A percentile compares a stretch with the other conserved stretches of the same genome.
Evolutionary conservation across 2,888 invertebrate genomes (phyloP).

Genomic region (Epirrhoe tristata): DNA sequence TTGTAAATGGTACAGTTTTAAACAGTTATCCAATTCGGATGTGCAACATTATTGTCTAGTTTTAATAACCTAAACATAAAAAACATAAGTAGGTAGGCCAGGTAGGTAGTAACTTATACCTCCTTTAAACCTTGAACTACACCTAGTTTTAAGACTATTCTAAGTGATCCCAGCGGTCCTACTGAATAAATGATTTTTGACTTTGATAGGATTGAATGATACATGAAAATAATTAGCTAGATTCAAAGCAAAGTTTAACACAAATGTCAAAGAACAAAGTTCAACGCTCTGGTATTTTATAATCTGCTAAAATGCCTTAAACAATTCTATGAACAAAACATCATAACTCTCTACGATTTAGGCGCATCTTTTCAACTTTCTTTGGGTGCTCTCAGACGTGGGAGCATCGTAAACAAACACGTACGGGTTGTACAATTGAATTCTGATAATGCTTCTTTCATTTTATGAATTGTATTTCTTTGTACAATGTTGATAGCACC

Average conservation of each 20-base stretch:
- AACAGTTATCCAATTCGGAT: no score
- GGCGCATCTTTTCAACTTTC: constrained; percentile 37
- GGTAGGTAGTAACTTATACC: no score
- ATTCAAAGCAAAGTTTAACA: neutral
- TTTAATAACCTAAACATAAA: no score
- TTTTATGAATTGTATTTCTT: constrained; percentile 14
- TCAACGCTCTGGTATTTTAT: constrained; percentile 7
- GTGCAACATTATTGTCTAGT: no score
- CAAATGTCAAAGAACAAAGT: neutral
- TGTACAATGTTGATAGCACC: neutral
- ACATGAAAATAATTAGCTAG: no score
- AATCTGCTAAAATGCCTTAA: neutral
- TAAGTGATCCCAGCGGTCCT: no score
- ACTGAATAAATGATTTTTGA: no score
- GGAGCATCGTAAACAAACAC: constrained; percentile 31
- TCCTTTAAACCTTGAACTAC: no score
- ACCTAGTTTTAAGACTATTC: no score
- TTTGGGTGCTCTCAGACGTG: constrained; percentile 30
- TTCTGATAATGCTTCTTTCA: constrained; percentile 8
- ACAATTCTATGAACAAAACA: constrained; percentile 23
- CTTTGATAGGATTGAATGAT: no score
- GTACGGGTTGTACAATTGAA: constrained; percentile 12
- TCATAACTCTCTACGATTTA: constrained; percentile 25
- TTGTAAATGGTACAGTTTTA: no score
- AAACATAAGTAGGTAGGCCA: no score